Evolutionary conservation across 2,797 vertebrate genomes (phyloP), one percentile per base, ranked within the genome.

Genomic region (Oryzias sinensis): DNA sequence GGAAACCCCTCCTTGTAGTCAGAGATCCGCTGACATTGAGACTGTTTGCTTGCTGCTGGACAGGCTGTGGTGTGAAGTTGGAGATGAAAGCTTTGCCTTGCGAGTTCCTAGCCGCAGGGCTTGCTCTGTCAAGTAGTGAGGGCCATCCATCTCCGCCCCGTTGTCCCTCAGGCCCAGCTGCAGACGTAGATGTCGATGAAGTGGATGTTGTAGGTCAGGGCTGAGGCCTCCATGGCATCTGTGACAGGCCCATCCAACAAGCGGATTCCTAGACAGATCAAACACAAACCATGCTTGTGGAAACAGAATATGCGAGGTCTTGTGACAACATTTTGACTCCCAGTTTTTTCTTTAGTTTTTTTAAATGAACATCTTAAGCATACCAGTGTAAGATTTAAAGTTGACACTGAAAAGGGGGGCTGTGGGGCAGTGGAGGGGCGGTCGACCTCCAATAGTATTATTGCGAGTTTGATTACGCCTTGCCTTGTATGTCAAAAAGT

Each of bases 171-270:
- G 87, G 69, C 85, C 85, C 87, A 87, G 24, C 82, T 87, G 80
- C 82, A 87, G 53, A 83, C 82, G 52, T 86, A 91, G 78, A 91
- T 74, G 77, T 89, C 70, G 47, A 91, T 87, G 68, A 88, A 80
- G 72, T 82, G 63, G 43, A 77, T 78, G 82, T 87, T 90, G 77
- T 84, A 90, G 75, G 82, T 90, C 67, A 91, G 86, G 14, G 89
- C 81, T 3, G 82, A 58, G 67, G 86, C 89, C 63, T 90, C 85
- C 81, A 86, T 86, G 70, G 83, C 81, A 57, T 90, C 87, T 0
- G 83, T 87, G 82, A 91, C 79, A 7, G 50, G 5, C 16, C 77
- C 80, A 14, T 64, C 62, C 77, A 91, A 55, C 71, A 89, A 37
- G 42, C 86, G 76, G 57, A 90, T 85, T 77, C 87, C 88, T 87